A percentile compares a stretch with the other conserved stretches of the same genome.
phyloP scores from a whole-genome alignment of 2,888 invertebrate species.

The Loripinus fragilis region DNA sequence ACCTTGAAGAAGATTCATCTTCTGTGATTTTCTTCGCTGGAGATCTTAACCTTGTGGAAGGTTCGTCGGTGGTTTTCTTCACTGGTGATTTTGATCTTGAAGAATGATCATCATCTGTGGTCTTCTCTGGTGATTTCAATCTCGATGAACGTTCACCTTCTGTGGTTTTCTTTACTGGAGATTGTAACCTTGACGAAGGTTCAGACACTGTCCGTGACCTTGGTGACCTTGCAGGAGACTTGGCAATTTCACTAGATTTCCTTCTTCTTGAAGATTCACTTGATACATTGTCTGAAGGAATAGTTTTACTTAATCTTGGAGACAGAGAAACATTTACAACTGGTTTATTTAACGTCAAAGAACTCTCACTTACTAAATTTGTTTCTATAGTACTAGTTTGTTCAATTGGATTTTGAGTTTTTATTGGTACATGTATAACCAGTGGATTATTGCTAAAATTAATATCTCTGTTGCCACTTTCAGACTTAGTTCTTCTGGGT shows the following conservation, averaged over 20 bases:
- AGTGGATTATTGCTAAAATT: neutral
- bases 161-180: neutral
- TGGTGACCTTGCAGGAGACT: conserved; percentile 3
- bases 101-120: too few relatives aligned
- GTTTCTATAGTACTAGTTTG: neutral
- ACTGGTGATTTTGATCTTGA: too few relatives aligned
- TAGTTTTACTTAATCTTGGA: neutral
- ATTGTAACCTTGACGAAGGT: neutral
- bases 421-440: neutral
- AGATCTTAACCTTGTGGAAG: too few relatives aligned
- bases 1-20: too few relatives aligned
- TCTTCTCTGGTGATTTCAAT: too few relatives aligned
- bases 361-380: neutral
- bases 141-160: too few relatives aligned
- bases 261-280: neutral
- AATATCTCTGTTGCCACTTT: neutral
- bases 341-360: neutral
- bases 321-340: neutral
- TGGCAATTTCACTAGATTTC: conserved; percentile 4
- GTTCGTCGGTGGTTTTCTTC: too few relatives aligned
- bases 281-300: neutral
- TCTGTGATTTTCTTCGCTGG: too few relatives aligned
- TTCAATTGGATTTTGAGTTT: neutral
- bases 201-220: conserved; percentile 10
- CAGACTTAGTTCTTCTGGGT: neutral